Percentiles rank a stretch among this genome's conserved stretches.
Evolutionary conservation across 1,140 invertebrate genomes (phyloP).

Genomic region (Camponotus floridanus): DNA sequence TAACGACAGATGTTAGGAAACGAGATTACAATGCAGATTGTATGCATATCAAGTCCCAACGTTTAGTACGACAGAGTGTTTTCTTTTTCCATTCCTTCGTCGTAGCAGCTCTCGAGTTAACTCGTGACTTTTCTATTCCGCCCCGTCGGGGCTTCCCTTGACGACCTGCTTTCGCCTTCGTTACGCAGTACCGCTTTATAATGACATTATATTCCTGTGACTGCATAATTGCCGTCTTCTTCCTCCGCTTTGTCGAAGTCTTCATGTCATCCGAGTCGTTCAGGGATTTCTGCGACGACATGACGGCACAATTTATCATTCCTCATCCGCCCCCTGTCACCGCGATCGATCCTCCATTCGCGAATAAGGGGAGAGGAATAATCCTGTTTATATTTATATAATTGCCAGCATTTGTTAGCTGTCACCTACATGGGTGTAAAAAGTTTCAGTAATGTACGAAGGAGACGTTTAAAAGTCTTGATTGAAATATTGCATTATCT

Average conservation of each 20-base stretch:
- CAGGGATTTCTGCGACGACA: slow-evolving; percentile 37
- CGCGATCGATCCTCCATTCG: slow-evolving; percentile 38
- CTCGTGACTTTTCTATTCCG: slow-evolving; percentile 46
- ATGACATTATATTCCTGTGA: slow-evolving; percentile 44
- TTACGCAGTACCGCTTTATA: slow-evolving; percentile 33
- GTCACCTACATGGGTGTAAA: slow-evolving; percentile 20
- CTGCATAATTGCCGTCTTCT: slow-evolving; percentile 48
- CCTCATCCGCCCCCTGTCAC: slow-evolving; percentile 24
- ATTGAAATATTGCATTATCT: slow-evolving; percentile 34
- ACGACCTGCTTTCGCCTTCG: slow-evolving; percentile 20
- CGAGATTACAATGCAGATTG: neutral
- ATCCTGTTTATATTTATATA: slow-evolving; percentile 33
- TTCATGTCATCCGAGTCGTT: slow-evolving; percentile 40
- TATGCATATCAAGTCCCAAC: no score
- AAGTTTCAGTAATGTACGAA: neutral
- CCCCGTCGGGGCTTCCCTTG: neutral
- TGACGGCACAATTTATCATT: slow-evolving; percentile 57
- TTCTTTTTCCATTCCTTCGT: neutral
- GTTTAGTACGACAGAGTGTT: neutral
- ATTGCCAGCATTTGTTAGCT: slow-evolving; percentile 45
- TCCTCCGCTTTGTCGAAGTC: slow-evolving; percentile 25
- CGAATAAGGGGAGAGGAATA: neutral
- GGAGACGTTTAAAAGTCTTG: neutral
- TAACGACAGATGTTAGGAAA: neutral
- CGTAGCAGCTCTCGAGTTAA: slow-evolving; percentile 28